Evolutionary conservation across 2,113 vertebrate species (phyloP), one percentile per base, ranked within the genome.

Genomic region (Antechinus stuartii): DNA sequence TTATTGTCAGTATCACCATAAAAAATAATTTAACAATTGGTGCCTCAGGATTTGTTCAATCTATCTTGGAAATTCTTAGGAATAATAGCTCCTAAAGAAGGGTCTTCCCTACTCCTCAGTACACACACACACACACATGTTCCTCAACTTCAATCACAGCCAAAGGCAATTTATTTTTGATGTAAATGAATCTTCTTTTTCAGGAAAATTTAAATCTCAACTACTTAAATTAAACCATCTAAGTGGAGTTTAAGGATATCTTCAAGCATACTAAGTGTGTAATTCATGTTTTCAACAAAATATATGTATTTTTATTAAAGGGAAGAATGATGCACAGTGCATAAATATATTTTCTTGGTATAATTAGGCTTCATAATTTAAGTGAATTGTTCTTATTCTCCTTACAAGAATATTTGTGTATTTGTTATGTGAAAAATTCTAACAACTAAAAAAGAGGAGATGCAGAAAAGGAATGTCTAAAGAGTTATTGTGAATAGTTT

Each of bases 151-250:
- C 68, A 42, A 42, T 84, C 68, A 84, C 14, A 84, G 68, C 14
- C 68, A 84, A 84, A 84, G 16, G n/a, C 68, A 84, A 84, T 84
- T 84, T 84, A 84, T 84, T 84, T 84, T n/a, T 84, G 68, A 84
- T 7, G 19, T 84, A 84, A 84, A 42, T 42, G 68, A 84, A 84
- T 84, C 35, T 42, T 76, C 30, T 68, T 76, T 16, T 84, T 42
- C 68, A 84, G 35, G 68, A 14, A 22, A 84, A 84, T 84, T 42
- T 84, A 42, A 84, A 42, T 84, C 6, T 42, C 42, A 84, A 84
- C 68, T 84, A 84, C 42, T 84, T 84, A 84, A 84, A 76, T 76
- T 76, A 76, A 42, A 35, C 61, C 68, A 42, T 84, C 3, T 84
- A 84, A 84, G 35, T 42, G 68, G n/a, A 84, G 35, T 84, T 84